Evolutionary conservation across 2,797 vertebrate genomes (phyloP).

Genomic region (Poecile montanus): DNA sequence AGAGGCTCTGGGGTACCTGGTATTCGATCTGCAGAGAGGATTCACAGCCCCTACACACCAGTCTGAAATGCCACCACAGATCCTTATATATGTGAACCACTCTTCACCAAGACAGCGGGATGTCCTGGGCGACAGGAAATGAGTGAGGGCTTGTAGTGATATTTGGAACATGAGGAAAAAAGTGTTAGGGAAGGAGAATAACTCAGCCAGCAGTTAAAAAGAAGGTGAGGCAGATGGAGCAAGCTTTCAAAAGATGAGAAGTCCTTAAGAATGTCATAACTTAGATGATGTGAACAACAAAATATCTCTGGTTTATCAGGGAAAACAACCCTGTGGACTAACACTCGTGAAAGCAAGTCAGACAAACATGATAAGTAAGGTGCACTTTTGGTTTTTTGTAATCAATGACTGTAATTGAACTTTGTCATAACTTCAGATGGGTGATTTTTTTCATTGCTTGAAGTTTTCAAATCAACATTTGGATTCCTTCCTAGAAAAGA

Average conservation of each 20-base stretch:
- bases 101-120: neutral
- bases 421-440: neutral
- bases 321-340: neutral
- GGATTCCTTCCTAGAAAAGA: conserved; percentile 26
- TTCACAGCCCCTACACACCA: neutral
- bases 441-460: neutral
- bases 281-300: neutral
- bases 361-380: neutral
- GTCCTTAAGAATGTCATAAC: neutral
- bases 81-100: neutral
- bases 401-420: neutral
- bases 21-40: neutral
- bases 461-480: conserved; percentile 42
- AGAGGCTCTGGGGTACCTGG: neutral
- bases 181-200: neutral
- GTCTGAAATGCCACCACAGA: neutral
- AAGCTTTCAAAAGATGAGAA: neutral
- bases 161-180: neutral
- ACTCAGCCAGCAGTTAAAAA: neutral
- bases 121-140: neutral
- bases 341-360: neutral
- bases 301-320: neutral
- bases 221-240: neutral
- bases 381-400: neutral
- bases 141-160: neutral